These are phyloP conservation scores for Lacanobia wlatinum DNA, from an alignment of 2,888 invertebrate species.

Conservation along the genomic window DNA sequence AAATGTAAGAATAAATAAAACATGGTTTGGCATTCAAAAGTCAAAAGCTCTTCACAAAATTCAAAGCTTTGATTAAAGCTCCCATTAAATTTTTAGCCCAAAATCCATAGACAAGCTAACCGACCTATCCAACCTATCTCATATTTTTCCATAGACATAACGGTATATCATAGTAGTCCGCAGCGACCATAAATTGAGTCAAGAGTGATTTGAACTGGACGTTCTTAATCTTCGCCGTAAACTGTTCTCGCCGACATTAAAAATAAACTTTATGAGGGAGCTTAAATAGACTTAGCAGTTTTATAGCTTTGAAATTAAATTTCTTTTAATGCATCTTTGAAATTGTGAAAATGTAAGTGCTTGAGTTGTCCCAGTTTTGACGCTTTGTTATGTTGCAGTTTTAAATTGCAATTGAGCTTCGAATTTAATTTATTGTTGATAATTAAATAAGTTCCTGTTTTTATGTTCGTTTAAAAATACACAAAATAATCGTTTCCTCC, in stretches of 20 bases:
- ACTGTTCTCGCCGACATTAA: conserved; percentile 49
- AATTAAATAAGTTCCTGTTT: background rate
- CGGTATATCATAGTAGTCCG: conserved; percentile 39
- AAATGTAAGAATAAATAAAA: background rate
- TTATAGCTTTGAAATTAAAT: conserved; percentile 59
- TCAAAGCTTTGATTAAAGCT: background rate
- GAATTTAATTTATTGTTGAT: background rate
- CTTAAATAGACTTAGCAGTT: conserved; percentile 56
- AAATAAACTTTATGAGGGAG: conserved; percentile 62
- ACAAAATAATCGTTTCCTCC: background rate
- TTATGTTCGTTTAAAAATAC: background rate
- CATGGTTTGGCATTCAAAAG: background rate
- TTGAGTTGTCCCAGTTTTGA: conserved; percentile 11
- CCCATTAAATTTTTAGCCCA: background rate
- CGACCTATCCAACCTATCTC: background rate
- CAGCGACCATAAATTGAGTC: conserved; percentile 51
- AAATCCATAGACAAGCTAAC: conserved; percentile 4
- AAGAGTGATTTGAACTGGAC: conserved; percentile 53
- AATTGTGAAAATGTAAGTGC: conserved; percentile 23
- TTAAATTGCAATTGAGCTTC: background rate
- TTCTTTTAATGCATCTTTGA: conserved; percentile 44
- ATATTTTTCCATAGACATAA: conserved; percentile 45
- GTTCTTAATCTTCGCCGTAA: conserved; percentile 39
- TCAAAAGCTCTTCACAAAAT: background rate
- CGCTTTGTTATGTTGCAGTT: background rate